A percentile compares a stretch with the other conserved stretches of the same genome.
phyloP scores from a whole-genome alignment of 2,797 vertebrate species.

The Sebastiscus albofasciatus region DNA sequence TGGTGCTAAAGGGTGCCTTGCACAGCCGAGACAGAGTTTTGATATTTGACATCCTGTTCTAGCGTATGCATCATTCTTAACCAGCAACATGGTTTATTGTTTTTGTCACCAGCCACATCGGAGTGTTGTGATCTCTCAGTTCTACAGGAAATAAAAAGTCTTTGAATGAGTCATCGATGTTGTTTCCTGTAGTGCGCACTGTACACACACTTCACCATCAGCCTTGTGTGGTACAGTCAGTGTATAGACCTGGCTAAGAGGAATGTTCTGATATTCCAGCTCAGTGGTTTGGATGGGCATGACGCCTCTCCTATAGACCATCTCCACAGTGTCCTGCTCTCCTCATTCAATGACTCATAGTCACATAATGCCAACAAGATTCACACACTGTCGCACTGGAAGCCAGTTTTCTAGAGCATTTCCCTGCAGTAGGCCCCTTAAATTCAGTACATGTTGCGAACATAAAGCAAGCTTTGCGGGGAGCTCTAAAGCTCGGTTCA shows the following conservation, averaged over 20 bases:
- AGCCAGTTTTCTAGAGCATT: background rate
- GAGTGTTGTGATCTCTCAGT: background rate
- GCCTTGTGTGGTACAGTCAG: background rate
- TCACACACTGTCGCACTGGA: slow-evolving; percentile 5
- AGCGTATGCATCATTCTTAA: background rate
- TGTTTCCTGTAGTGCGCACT: background rate
- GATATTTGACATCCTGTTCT: too few species aligned
- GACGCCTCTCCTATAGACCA: background rate
- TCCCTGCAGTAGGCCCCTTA: background rate
- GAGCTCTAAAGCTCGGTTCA: background rate
- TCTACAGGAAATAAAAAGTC: background rate
- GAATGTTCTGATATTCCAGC: background rate
- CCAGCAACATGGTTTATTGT: background rate
- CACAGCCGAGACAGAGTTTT: too few species aligned
- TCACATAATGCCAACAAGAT: background rate
- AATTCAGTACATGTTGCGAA: background rate
- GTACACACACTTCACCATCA: background rate
- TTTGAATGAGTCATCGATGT: background rate
- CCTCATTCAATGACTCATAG: background rate
- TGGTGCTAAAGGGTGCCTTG: too few species aligned
- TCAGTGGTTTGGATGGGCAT: slow-evolving; percentile 20
- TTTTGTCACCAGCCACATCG: background rate
- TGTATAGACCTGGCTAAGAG: background rate
- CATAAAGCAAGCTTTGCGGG: slow-evolving; percentile 7
- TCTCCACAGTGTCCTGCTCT: background rate